Evolutionary conservation across 2,888 invertebrate species (phyloP).

Genomic region (Malthinus flaveolus): DNA sequence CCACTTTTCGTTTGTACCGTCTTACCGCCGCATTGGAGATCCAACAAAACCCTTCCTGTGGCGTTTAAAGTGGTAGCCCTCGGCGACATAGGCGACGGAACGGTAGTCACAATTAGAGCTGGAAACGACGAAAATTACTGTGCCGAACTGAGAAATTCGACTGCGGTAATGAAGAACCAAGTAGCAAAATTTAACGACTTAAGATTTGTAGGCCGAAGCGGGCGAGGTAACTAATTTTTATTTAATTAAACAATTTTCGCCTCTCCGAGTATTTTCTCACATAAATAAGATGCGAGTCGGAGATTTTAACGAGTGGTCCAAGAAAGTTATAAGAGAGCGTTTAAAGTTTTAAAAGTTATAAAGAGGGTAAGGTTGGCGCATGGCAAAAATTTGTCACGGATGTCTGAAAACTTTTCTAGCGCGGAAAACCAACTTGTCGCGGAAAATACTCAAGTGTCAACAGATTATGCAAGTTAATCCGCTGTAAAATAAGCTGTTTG

Average conservation of each 20-base stretch:
- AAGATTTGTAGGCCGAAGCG: slow-evolving; percentile 95
- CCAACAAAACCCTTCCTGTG: slow-evolving; percentile 93
- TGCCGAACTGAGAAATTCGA: slow-evolving; percentile 90
- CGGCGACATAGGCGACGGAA: slow-evolving; percentile 92
- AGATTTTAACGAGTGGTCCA: slow-evolving; percentile 37
- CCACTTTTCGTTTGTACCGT: slow-evolving; percentile 92
- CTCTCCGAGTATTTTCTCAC: neutral
- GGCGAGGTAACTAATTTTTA: slow-evolving; percentile 75
- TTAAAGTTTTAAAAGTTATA: slow-evolving; percentile 28
- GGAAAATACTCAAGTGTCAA: slow-evolving; percentile 47
- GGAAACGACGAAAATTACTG: slow-evolving; percentile 98
- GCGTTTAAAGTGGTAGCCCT: slow-evolving; percentile 94
- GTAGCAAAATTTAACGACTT: slow-evolving; percentile 98
- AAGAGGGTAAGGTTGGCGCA: slow-evolving; percentile 31
- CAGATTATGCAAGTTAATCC: slow-evolving; percentile 54
- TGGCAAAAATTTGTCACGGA: slow-evolving; percentile 34
- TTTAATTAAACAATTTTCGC: neutral
- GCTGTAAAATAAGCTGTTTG: slow-evolving; percentile 51
- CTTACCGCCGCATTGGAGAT: slow-evolving; percentile 94
- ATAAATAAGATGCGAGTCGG: slow-evolving; percentile 11
- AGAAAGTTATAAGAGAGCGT: slow-evolving; percentile 33
- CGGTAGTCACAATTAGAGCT: slow-evolving; percentile 88
- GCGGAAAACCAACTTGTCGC: slow-evolving; percentile 34
- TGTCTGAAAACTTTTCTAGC: slow-evolving; percentile 24
- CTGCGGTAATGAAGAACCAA: slow-evolving; percentile 95